A percentile compares a stretch with the other conserved stretches of the same genome.
Conservation (phyloP, 2,797 vertebrate genomes). For the Gymnothorax javanicus region DNA sequence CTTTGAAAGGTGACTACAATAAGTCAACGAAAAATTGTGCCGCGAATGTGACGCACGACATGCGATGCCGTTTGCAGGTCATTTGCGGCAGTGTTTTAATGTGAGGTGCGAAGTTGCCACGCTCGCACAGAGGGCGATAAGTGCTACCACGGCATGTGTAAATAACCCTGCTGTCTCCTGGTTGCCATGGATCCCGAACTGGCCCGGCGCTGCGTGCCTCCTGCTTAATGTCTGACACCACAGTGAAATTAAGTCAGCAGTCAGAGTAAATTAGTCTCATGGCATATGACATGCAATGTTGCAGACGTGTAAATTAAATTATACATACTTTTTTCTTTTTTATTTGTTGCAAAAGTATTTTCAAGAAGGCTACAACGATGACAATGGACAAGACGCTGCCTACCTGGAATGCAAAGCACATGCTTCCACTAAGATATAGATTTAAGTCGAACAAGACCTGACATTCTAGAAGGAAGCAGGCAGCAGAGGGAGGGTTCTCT, state of each 20-base stretch:
- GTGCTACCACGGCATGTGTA: constrained; percentile 19
- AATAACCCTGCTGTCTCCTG: constrained; percentile 7
- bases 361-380: background rate
- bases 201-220: background rate
- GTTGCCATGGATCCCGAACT: constrained; percentile 4
- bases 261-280: constrained; percentile 26
- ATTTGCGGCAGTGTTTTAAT: background rate
- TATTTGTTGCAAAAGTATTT: background rate
- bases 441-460: background rate
- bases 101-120: constrained; percentile 10
- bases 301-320: constrained; percentile 22
- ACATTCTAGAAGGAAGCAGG: background rate
- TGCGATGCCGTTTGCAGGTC: constrained; percentile 19
- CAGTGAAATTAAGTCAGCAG: constrained; percentile 2
- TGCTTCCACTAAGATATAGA: background rate
- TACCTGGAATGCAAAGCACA: background rate
- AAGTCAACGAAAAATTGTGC: constrained; percentile 13
- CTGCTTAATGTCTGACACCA: background rate
- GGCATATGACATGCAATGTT: background rate
- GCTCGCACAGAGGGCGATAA: constrained; percentile 18
- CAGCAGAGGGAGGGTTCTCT: no score
- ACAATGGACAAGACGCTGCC: background rate
- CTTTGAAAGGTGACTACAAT: constrained; percentile 20
- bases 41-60: background rate
- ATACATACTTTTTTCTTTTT: background rate